Evolutionary conservation across 2,113 vertebrate species (phyloP), one percentile per base, ranked within the genome.

Genomic region (Cheilinus undulatus): DNA sequence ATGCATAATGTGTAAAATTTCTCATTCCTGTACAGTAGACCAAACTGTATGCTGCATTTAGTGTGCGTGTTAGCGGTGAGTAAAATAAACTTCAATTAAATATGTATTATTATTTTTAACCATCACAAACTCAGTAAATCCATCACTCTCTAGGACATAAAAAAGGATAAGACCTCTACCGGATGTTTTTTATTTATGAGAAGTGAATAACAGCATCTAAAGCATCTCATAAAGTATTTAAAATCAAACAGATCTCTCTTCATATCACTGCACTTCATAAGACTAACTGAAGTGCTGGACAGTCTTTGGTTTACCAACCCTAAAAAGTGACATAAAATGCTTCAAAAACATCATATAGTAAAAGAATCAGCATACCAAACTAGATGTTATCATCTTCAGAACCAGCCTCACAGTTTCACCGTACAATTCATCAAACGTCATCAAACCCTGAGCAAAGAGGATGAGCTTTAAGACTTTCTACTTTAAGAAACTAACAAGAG

Each of bases 391-490:
- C 71, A 46, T 72, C 23, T 59, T 66, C 34, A 53, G 46, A 71
- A 60, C 67, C 49, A 49, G 19, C 66, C 63, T 74, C 52, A 53
- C 61, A 61, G 32, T 74, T 64, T 66, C 22, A 19, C 0, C 0
- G 48, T 46, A 73, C 26, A 73, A 63, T 34, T 34, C 32, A 34
- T 32, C 32, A 32, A 10, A 53, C 69, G 71, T 89, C 64, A 83
- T 73, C 87, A 85, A 87, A 91, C 89, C 89, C 92, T 92, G 92
- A 92, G 92, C 86, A 84, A 78, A 89, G 73, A 87, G 68, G 82
- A 83, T 60, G 64, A 67, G 85, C 56, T 71, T n/a, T 77, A 87
- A 86, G 80, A 88, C 86, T 66, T 83, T 19, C 73, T 64, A 74
- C 52, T 66, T 66, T 60, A 72, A 78, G 42, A 69, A 76, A 63